Conservation (phyloP, 1,140 invertebrate species). For the Heliconius eleuchia region DNA sequence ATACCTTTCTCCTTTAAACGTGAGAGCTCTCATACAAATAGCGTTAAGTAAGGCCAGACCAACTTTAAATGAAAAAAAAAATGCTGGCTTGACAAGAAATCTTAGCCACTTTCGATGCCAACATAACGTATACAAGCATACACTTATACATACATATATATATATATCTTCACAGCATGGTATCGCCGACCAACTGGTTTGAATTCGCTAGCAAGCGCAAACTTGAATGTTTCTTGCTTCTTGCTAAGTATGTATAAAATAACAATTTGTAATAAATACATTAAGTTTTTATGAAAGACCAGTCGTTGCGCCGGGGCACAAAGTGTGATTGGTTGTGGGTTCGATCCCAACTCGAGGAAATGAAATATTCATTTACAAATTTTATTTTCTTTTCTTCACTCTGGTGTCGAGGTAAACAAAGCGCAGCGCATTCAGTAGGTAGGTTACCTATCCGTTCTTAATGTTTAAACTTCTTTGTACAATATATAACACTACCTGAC, state of each 20-base stretch:
- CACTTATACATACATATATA: constrained; percentile 13
- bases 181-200: constrained; percentile 25
- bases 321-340: no score
- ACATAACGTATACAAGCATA: constrained; percentile 17
- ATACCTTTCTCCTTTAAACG: constrained; percentile 38
- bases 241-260: not conserved
- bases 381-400: no score
- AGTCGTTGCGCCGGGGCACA: no score
- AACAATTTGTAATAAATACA: not conserved
- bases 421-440: no score
- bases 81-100: constrained; percentile 43
- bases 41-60: constrained; percentile 34
- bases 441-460: no score
- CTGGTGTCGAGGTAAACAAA: no score
- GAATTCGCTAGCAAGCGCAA: constrained; percentile 28
- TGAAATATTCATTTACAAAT: no score
- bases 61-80: constrained; percentile 37
- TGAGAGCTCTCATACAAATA: constrained; percentile 37
- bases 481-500: not conserved
- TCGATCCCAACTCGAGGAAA: no score
- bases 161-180: not conserved
- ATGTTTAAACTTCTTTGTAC: not conserved
- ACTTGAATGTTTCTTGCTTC: constrained; percentile 9
- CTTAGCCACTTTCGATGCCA: constrained; percentile 48
- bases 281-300: not conserved